Evolutionary conservation across 2,797 vertebrate species (phyloP).

Genomic region (Sus cebifrons): DNA sequence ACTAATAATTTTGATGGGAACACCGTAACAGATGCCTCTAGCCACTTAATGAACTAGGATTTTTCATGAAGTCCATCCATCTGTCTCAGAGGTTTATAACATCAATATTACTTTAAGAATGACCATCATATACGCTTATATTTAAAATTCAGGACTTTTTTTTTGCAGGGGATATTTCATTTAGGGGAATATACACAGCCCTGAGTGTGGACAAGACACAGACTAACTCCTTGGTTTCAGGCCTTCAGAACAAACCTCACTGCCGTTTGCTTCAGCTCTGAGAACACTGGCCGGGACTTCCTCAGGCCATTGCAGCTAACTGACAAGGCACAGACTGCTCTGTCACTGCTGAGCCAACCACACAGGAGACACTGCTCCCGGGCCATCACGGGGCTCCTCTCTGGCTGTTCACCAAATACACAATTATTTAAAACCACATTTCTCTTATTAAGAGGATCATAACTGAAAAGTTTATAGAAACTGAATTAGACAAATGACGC

Average conservation of each 20-base stretch:
- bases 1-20: slow-evolving; percentile 48
- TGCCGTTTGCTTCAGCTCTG: neutral
- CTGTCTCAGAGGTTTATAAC: slow-evolving; percentile 26
- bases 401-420: neutral
- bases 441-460: slow-evolving; percentile 37
- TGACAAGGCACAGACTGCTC: neutral
- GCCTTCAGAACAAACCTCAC: neutral
- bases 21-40: neutral
- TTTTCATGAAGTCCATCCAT: slow-evolving; percentile 13
- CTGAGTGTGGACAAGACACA: slow-evolving; percentile 17
- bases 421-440: slow-evolving; percentile 43
- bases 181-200: slow-evolving; percentile 34
- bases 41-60: slow-evolving; percentile 41
- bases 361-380: neutral
- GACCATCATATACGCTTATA: neutral
- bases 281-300: neutral
- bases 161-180: slow-evolving; percentile 63
- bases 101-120: slow-evolving; percentile 22
- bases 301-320: neutral
- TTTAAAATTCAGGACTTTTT: slow-evolving; percentile 56
- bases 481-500: slow-evolving; percentile 22
- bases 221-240: slow-evolving; percentile 51
- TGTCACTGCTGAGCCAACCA: neutral
- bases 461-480: slow-evolving; percentile 58
- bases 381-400: slow-evolving; percentile 26